Conservation (phyloP, 1,140 invertebrate species). For the Bombus superbus region DNA sequence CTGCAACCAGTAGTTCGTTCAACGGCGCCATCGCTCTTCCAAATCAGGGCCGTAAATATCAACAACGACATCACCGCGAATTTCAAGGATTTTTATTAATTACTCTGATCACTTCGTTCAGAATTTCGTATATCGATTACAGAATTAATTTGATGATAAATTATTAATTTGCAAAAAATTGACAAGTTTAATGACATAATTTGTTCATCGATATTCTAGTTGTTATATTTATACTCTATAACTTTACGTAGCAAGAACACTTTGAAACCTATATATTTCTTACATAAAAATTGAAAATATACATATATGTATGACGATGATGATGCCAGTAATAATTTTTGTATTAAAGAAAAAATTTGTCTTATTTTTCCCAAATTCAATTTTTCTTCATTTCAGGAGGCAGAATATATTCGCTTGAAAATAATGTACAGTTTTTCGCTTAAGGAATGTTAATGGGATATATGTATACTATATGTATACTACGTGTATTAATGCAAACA, state of each 20-base stretch:
- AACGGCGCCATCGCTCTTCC: slow-evolving; percentile 44
- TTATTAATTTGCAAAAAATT: background rate
- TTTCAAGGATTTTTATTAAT: background rate
- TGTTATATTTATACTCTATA: background rate
- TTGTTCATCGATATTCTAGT: background rate
- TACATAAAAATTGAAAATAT: background rate
- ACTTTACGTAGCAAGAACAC: background rate
- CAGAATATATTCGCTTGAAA: background rate
- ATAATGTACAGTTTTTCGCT: background rate
- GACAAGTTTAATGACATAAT: background rate
- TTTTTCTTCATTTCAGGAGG: background rate
- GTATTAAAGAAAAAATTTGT: background rate
- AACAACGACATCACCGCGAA: too few species aligned
- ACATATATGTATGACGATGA: background rate
- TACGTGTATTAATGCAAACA: background rate
- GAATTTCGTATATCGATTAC: background rate
- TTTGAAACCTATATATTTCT: background rate
- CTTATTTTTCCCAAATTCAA: background rate
- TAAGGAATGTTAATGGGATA: background rate
- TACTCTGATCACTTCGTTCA: background rate
- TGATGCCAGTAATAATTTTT: background rate
- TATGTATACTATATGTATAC: too few species aligned
- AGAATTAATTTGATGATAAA: background rate
- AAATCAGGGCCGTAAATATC: slow-evolving; percentile 21
- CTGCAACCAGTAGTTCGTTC: slow-evolving; percentile 37